Evolutionary conservation across 2,113 vertebrate genomes (phyloP).

Genomic region (Laticauda laticaudata): DNA sequence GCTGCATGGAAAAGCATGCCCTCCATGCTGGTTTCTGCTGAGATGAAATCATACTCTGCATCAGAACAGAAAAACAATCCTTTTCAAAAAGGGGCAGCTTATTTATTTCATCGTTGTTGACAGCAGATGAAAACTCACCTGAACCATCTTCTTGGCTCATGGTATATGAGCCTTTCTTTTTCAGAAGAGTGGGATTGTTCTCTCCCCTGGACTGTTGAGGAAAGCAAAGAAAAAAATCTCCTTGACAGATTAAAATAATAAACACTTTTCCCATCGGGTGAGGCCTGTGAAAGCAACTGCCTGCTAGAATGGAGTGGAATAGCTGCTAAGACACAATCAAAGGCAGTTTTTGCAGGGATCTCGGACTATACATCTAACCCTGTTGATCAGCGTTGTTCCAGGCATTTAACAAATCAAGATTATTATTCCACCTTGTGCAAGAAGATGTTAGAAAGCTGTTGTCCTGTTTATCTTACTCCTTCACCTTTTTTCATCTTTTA

Average conservation of each 20-base stretch:
- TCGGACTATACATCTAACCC: background rate
- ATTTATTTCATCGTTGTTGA: too few relatives aligned
- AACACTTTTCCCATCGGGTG: background rate
- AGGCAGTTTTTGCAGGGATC: background rate
- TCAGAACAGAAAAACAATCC: background rate
- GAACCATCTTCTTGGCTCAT: background rate
- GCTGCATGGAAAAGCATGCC: background rate
- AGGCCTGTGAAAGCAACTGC: conserved; percentile 11
- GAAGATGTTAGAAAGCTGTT: background rate
- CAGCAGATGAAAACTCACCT: background rate
- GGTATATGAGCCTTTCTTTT: background rate
- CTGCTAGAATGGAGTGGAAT: background rate
- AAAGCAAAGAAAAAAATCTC: background rate
- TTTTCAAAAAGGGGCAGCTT: background rate
- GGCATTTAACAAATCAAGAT: conserved; percentile 1
- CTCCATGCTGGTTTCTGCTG: too few relatives aligned
- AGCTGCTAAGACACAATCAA: background rate
- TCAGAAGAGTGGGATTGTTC: background rate
- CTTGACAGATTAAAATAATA: conserved; percentile 18
- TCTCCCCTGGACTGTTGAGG: too few relatives aligned
- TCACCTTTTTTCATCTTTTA: background rate
- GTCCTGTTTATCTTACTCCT: background rate
- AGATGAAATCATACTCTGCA: background rate
- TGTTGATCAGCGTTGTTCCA: background rate
- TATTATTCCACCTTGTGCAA: background rate